These are phyloP conservation scores for Oryzias javanicus DNA, from an alignment of 2,113 vertebrate species.

Conservation along the genomic window DNA sequence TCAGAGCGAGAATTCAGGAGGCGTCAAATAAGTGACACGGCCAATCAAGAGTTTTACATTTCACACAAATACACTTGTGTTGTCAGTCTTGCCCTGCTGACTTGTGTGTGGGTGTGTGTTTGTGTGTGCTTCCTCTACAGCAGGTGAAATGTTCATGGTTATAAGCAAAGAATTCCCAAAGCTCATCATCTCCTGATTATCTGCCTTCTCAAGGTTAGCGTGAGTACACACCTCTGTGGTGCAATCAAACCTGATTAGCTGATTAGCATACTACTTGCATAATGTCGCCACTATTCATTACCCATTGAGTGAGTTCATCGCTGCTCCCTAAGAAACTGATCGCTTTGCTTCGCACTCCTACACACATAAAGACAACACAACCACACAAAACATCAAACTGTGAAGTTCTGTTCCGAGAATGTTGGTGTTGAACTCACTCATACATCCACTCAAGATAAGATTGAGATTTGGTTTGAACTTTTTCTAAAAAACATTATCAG, in stretches of 20 bases:
- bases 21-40: conserved; percentile 4
- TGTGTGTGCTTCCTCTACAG: too few relatives aligned
- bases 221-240: conserved; percentile 54
- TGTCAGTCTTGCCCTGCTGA: not conserved
- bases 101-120: not conserved
- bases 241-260: conserved; percentile 73
- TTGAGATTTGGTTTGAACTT: too few relatives aligned
- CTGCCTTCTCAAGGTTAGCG: conserved; percentile 67
- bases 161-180: conserved; percentile 22
- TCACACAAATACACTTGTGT: not conserved
- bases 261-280: conserved; percentile 71
- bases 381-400: not conserved
- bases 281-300: conserved; percentile 69
- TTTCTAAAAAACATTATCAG: too few relatives aligned
- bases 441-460: too few relatives aligned
- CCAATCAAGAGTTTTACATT: not conserved
- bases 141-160: conserved; percentile 1
- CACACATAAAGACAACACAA: not conserved
- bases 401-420: too few relatives aligned
- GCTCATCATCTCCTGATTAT: conserved; percentile 67
- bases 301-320: conserved; percentile 56
- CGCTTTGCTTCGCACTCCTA: conserved; percentile 2
- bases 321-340: conserved; percentile 18
- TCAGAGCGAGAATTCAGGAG: not conserved
- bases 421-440: too few relatives aligned